A percentile compares a stretch with the other conserved stretches of the same genome.
Evolutionary conservation across 2,888 invertebrate species (phyloP).

Genomic region (Argyra leucocephala): DNA sequence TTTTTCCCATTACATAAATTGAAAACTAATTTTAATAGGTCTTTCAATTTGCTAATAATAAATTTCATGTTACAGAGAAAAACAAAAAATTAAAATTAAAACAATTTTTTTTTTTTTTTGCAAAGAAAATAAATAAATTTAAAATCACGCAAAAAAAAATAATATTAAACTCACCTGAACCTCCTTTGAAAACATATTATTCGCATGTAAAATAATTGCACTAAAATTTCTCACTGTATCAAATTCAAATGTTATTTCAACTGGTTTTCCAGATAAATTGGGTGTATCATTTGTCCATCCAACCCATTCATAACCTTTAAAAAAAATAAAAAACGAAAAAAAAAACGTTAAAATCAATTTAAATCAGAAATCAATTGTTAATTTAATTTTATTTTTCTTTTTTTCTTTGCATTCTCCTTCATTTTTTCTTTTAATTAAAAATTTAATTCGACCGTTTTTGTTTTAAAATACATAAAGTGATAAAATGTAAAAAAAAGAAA

Average conservation of each 20-base stretch:
- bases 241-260: conserved; percentile 71
- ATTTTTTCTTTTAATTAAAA: neutral
- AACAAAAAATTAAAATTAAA: too few species aligned
- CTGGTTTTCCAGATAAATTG: conserved; percentile 52
- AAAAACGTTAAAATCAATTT: neutral
- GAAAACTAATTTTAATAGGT: too few species aligned
- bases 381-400: neutral
- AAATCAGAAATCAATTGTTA: conserved; percentile 1
- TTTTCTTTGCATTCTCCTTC: neutral
- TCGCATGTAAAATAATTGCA: conserved; percentile 61
- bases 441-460: neutral
- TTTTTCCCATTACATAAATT: too few species aligned
- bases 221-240: conserved; percentile 68
- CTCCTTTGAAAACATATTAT: conserved; percentile 67
- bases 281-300: conserved; percentile 68
- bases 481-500: neutral
- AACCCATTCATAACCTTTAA: conserved; percentile 69
- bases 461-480: too few species aligned
- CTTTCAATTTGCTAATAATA: too few species aligned
- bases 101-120: neutral
- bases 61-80: too few species aligned
- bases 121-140: neutral
- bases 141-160: neutral
- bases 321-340: conserved; percentile 16
- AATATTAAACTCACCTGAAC: conserved; percentile 51